Base-by-base conservation (phyloP, 2,888 invertebrate species). In the Acronicta alni region DNA sequence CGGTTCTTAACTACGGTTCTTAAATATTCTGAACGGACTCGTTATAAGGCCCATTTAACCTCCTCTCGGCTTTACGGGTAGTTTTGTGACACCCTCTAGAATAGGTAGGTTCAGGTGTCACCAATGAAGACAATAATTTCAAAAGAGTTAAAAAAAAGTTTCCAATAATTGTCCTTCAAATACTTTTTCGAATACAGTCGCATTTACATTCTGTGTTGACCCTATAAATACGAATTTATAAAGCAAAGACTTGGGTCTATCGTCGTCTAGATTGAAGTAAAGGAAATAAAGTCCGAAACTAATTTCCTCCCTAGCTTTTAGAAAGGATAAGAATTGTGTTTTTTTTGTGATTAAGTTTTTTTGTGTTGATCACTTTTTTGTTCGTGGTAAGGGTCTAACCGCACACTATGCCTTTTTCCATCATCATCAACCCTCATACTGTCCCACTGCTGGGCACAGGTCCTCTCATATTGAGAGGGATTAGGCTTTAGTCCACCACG, bases 271-370 rank as follows among this genome's bases (percentile, higher is more conserved):
- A 35, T 41, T 52, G 32, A 38, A 48, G 39, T 32, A 15, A 44
- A 48, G 61, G 53, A 60, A 67, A 65, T 65, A 48, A 48, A 37
- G 32, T 37, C 45, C 17, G 0, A 53, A 67, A 45, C 45, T 42
- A 53, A 65, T 65, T 60, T 60, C 38, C 65, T 67, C 20, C 37
- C 1, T 23, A 52, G n/a, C 44, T 44, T 23, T 16, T 12, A 30
- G 30, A 15, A 43, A 15, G 44, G 12, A 16, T 15, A 9, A 16
- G 14, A 30, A n/a, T n/a, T n/a, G n/a, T n/a, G n/a, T n/a, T 44
- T 26, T 26, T 15, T 6, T n/a, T 26, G 26, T 26, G 15, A 10
- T 43, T 10, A 15, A 8, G 3, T 26, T 43, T 30, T 6, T 30
- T 10, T 23, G 23, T 15, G 9, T 15, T 43, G 0, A 16, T 5